phyloP scores from a whole-genome alignment of 2,113 vertebrate genomes.

The Salminus brasiliensis region DNA sequence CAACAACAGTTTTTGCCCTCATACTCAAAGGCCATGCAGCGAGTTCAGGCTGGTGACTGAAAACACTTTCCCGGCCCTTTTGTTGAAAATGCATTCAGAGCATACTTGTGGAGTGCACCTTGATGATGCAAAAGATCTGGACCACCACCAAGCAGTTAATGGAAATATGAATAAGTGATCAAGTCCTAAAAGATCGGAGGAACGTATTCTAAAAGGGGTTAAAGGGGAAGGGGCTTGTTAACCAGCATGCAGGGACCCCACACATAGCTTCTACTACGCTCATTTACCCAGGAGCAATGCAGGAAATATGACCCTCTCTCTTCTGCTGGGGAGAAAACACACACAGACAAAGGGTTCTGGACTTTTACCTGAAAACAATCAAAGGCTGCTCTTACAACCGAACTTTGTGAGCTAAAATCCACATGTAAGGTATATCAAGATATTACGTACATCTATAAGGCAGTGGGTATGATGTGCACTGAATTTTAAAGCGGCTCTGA shows the following conservation, averaged over 20 bases:
- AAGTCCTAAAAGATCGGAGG: conserved; percentile 55
- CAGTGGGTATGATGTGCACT: too few species aligned
- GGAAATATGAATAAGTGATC: conserved; percentile 38
- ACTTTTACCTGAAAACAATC: not conserved
- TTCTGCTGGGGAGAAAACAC: conserved; percentile 80
- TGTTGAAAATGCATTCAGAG: not conserved
- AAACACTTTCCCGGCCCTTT: conserved; percentile 11
- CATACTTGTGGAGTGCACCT: conserved; percentile 18
- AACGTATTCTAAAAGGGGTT: conserved; percentile 26
- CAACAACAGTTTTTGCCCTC: not conserved
- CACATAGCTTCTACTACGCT: conserved; percentile 69
- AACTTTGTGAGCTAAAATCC: too few species aligned
- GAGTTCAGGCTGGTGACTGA: conserved; percentile 1
- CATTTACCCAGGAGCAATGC: conserved; percentile 90
- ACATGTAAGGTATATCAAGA: too few species aligned
- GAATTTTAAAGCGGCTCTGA: too few species aligned
- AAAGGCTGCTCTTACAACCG: not conserved
- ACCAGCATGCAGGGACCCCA: conserved; percentile 63
- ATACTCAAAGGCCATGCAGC: not conserved
- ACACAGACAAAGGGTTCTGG: conserved; percentile 49
- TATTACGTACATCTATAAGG: too few species aligned
- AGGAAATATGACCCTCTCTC: conserved; percentile 90
- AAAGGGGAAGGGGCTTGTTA: conserved; percentile 53
- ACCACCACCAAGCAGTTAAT: conserved; percentile 71
- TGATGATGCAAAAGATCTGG: not conserved